Evolutionary conservation across 2,888 invertebrate genomes (phyloP), one percentile per base, ranked within the genome.

Genomic region (Drosophila tanythrix): DNA sequence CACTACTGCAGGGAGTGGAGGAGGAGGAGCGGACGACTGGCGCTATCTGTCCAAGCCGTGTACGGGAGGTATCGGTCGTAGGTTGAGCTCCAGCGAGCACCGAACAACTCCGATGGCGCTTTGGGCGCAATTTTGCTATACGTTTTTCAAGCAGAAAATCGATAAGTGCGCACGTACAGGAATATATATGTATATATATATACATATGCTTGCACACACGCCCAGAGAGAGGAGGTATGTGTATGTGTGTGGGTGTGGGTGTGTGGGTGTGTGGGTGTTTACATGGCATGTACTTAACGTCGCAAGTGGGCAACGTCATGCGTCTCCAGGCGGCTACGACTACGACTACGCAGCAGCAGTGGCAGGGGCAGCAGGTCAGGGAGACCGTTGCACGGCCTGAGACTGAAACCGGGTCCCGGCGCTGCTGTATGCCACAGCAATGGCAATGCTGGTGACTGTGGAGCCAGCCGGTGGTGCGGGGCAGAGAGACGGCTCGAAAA

Each of bases 131-230:
- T 88, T 88, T 77, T 73, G 76, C 70, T 76, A 66, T 70, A 71
- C 73, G 77, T 80, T 84, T 80, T 73, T 79, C 79, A 78, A 83
- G 76, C 88, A 88, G 88, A 86, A 86, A 86, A 86, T 88, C 86
- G 86, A 86, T 86, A 86, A 80, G 76, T 80, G 86, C 83, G 83
- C 88, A 81, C 83, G 78, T 88, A 81, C 81, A 81, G 64, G 74
- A 78, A 88, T 62, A 81, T 78, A 86, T 82, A 82, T 80, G 61
- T 18, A 64, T 36, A 74, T 61, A 62, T 31, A 55, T 65, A 57
- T 51, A 46, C 21, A 18, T 43, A 21, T 46, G 46, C 3, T 15
- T 25, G 46, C 46, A 46, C 46, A 46, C 46, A 46, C 15, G 46
- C 46, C 46, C 46, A 46, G 15, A 46, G 46, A 46, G 46, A 8